A percentile compares a stretch with the other conserved stretches of the same genome.
These are phyloP conservation scores for Aratinga solstitialis DNA, from an alignment of 2,797 vertebrate genomes.

Conservation along the genomic window DNA sequence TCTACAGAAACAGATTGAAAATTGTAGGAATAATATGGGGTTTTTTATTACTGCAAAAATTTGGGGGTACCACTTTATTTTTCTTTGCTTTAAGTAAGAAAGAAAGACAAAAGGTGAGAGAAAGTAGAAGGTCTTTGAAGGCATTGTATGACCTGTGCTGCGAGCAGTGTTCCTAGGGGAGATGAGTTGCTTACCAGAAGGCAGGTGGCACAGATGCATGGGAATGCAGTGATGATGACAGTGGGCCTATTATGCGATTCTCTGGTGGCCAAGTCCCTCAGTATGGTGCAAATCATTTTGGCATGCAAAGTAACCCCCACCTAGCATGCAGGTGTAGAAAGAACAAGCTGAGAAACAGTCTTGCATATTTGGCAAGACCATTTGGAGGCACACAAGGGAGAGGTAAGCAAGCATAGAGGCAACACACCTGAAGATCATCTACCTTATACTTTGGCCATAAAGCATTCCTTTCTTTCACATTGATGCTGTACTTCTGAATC, in stretches of 20 bases:
- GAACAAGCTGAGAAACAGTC: background rate
- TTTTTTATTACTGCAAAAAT: background rate
- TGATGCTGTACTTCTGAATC: background rate
- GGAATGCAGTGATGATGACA: background rate
- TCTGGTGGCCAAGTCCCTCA: background rate
- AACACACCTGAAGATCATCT: background rate
- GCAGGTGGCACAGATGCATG: background rate
- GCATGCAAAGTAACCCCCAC: background rate
- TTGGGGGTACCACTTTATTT: background rate
- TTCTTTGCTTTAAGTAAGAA: background rate
- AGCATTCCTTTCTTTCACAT: background rate
- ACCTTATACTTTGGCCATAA: background rate
- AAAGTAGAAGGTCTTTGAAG: background rate
- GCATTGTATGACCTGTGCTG: background rate
- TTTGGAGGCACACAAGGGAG: background rate
- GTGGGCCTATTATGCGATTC: accelerated
- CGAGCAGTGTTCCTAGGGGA: background rate
- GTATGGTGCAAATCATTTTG: background rate
- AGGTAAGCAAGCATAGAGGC: background rate
- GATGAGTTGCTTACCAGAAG: background rate
- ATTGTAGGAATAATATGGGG: accelerated
- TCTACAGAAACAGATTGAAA: background rate
- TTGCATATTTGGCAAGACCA: background rate
- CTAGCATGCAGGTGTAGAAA: background rate
- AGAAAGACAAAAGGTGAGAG: background rate